phyloP scores from a whole-genome alignment of 2,888 invertebrate genomes.

The Drosophila falleni region DNA sequence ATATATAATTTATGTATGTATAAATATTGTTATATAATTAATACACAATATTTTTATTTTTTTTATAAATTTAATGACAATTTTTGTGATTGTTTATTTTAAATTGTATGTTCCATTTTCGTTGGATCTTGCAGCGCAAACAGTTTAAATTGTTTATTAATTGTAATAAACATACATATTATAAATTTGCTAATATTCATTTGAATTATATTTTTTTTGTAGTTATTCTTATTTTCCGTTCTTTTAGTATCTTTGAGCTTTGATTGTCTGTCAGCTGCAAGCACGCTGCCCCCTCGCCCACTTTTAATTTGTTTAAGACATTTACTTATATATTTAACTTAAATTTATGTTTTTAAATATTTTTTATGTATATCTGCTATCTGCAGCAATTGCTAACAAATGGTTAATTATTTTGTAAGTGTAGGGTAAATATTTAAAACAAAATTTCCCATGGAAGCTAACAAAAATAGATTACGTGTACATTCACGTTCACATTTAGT shows the following conservation, averaged over 20 bases:
- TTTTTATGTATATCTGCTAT: not conserved
- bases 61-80: conserved; percentile 22
- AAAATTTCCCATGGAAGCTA: conserved; percentile 45
- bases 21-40: conserved; percentile 3
- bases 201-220: conserved; percentile 8
- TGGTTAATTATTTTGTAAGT: not conserved
- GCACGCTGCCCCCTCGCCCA: conserved; percentile 49
- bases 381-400: conserved; percentile 23
- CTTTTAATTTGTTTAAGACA: conserved; percentile 21
- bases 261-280: conserved; percentile 81
- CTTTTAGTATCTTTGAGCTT: conserved; percentile 56
- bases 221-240: not conserved
- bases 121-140: conserved; percentile 47
- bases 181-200: conserved; percentile 50
- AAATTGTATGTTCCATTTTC: not conserved
- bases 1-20: conserved; percentile 22
- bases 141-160: conserved; percentile 1
- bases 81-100: conserved; percentile 10
- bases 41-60: conserved; percentile 15
- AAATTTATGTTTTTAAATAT: not conserved
- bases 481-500: conserved; percentile 30
- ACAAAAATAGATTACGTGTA: conserved; percentile 39
- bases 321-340: conserved; percentile 22
- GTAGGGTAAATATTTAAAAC: conserved; percentile 37
- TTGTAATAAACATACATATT: conserved; percentile 21